Percentiles rank a stretch among this genome's conserved stretches.
Conservation (phyloP, 2,888 invertebrate genomes). For the Stictocephala bisonia region DNA sequence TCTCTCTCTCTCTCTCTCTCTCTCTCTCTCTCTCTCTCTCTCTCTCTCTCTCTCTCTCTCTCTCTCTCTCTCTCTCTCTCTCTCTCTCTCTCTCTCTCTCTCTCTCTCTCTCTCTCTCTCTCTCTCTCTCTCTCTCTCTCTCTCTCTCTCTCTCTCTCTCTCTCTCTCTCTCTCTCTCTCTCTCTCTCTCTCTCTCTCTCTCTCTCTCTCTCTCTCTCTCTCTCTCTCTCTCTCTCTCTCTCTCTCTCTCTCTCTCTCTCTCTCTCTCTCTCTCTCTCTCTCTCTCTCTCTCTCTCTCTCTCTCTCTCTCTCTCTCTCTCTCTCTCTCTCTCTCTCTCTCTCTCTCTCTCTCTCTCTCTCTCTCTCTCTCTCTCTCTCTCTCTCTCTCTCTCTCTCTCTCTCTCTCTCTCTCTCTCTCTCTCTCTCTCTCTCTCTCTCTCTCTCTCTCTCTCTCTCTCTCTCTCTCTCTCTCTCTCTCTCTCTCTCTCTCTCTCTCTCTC, state of each 20-base stretch:
- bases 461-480: constrained; percentile 28
- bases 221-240: constrained; percentile 50
- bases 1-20: too few species aligned
- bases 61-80: too few species aligned
- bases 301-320: constrained; percentile 9
- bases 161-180: constrained; percentile 53
- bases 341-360: constrained; percentile 32
- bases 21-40: too few species aligned
- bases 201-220: constrained; percentile 49
- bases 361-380: constrained; percentile 44
- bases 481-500: constrained; percentile 46
- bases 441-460: constrained; percentile 47
- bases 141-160: constrained; percentile 36
- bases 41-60: too few species aligned
- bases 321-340: background rate
- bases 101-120: too few species aligned
- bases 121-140: background rate
- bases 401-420: constrained; percentile 44
- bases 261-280: constrained; percentile 3
- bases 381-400: constrained; percentile 50
- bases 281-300: constrained; percentile 47
- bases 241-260: constrained; percentile 45
- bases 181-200: constrained; percentile 51
- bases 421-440: constrained; percentile 51
- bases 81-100: too few species aligned